phyloP scores from a whole-genome alignment of 2,797 vertebrate species.

The Sandelia bainsii region DNA sequence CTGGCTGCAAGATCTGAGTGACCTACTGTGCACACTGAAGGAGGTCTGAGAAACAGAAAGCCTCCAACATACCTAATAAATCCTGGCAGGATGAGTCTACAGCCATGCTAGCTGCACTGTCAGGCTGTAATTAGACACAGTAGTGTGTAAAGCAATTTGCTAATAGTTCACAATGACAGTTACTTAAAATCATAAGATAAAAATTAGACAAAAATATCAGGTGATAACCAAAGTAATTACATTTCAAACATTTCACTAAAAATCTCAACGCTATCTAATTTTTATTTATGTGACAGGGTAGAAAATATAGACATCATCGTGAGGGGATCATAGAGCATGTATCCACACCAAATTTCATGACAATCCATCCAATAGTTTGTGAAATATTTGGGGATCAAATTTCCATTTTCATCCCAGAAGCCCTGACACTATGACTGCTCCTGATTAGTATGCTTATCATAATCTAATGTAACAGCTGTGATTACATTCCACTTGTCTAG shows the following conservation, averaged over 20 bases:
- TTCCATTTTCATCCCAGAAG: not conserved
- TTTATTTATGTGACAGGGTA: too few relatives aligned
- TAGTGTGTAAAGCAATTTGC: not conserved
- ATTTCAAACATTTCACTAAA: too few relatives aligned
- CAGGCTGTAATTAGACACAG: not conserved
- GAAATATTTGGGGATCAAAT: not conserved
- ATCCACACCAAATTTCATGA: not conserved
- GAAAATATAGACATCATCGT: too few relatives aligned
- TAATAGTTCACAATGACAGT: not conserved
- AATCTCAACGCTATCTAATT: too few relatives aligned
- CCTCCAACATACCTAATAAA: conserved; percentile 8
- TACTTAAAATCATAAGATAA: not conserved
- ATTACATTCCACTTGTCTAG: not conserved
- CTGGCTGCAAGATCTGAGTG: conserved; percentile 11
- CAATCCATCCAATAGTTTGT: not conserved
- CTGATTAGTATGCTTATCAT: not conserved
- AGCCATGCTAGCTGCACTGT: not conserved
- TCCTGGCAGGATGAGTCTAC: not conserved
- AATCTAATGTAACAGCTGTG: conserved; percentile 2
- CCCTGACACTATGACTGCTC: not conserved
- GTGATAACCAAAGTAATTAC: too few relatives aligned
- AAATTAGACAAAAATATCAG: not conserved
- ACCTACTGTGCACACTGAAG: not conserved
- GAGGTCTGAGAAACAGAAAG: conserved; percentile 28
- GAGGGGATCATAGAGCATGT: too few relatives aligned